Conservation (phyloP, 2,113 vertebrate species). For the Eublepharis macularius region DNA sequence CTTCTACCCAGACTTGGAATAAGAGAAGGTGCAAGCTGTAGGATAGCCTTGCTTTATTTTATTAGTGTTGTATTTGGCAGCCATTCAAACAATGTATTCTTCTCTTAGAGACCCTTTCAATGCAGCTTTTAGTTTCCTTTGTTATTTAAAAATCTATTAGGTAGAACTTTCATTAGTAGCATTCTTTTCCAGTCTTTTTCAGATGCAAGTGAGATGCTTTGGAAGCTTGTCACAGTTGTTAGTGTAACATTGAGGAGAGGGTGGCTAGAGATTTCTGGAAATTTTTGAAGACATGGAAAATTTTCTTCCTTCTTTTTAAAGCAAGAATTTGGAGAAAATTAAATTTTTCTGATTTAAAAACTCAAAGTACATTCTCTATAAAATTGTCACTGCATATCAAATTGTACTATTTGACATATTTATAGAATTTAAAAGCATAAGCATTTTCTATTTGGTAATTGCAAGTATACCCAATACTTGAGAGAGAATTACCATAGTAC, state of each 20-base stretch:
- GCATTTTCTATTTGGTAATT: too few species aligned
- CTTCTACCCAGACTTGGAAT: background rate
- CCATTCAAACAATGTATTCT: background rate
- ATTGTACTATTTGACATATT: too few species aligned
- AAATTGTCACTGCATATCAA: too few species aligned
- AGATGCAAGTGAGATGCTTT: background rate
- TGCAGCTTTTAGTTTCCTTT: background rate
- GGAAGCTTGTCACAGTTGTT: background rate
- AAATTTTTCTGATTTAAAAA: too few species aligned
- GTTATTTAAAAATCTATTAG: background rate
- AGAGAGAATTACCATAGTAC: too few species aligned
- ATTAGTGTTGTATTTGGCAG: background rate
- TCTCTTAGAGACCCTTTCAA: background rate
- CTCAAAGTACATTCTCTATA: too few species aligned
- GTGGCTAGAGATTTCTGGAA: too few species aligned
- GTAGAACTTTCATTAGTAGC: background rate
- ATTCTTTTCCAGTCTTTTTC: background rate
- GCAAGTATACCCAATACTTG: too few species aligned
- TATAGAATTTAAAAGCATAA: too few species aligned
- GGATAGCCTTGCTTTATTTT: background rate
- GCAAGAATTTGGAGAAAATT: too few species aligned
- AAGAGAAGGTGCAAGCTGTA: background rate
- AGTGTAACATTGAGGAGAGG: background rate
- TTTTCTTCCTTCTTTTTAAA: too few species aligned
- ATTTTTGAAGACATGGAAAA: too few species aligned